Conservation (phyloP, 2,797 vertebrate genomes). For the Hafferia zeledoni region DNA sequence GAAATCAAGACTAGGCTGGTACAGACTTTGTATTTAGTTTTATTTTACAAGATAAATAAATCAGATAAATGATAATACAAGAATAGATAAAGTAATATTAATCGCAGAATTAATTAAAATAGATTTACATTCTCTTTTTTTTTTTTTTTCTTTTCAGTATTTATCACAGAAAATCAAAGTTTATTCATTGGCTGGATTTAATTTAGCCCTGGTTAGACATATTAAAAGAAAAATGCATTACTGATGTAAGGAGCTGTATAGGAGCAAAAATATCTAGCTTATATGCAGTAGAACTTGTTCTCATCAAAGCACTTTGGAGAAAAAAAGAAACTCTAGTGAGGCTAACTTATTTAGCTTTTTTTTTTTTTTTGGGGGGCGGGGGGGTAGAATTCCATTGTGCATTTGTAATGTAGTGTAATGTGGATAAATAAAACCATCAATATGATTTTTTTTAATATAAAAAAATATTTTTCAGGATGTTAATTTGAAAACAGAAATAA, state of each 20-base stretch:
- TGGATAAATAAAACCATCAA: neutral
- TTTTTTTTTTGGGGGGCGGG: no score
- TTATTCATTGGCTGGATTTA: fast-evolving
- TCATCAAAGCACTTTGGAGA: neutral
- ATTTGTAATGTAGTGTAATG: neutral
- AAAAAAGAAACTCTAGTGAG: neutral
- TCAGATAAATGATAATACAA: neutral
- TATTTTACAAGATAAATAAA: neutral
- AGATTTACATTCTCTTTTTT: neutral
- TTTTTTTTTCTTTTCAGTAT: no score
- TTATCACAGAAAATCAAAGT: neutral
- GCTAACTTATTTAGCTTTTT: neutral
- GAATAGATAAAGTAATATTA: neutral
- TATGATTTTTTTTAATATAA: neutral
- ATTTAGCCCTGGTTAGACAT: neutral
- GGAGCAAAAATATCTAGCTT: neutral
- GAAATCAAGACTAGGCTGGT: neutral
- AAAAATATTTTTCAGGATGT: neutral
- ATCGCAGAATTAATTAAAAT: neutral
- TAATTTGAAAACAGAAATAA: neutral
- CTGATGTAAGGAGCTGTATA: neutral
- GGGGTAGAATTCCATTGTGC: neutral
- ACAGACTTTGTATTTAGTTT: neutral
- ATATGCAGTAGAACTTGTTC: fast-evolving
- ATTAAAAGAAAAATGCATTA: neutral